Conservation (phyloP, 37 sponge, comb jelly and placozoan genomes). For the Lycopodina hypogea region DNA sequence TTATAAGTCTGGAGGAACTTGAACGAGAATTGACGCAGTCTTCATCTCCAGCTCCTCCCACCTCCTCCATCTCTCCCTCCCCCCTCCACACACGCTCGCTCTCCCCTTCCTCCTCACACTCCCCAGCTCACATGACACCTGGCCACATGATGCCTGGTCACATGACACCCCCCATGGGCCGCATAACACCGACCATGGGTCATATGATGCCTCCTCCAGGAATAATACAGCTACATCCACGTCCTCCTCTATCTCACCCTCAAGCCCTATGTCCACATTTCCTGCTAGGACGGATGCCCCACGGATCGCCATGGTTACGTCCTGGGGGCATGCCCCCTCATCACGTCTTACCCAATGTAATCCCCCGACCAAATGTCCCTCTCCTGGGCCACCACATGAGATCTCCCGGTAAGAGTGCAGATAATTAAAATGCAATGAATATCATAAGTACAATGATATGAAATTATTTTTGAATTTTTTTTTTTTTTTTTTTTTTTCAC, state of each 20-base stretch:
- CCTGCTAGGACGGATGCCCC: background rate
- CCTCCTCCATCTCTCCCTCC: slow-evolving; percentile 2
- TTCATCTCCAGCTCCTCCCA: slow-evolving; percentile 4
- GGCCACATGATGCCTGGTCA: no score
- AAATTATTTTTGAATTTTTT: no score
- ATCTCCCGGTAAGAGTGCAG: no score
- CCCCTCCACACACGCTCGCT: background rate
- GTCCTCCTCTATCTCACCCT: background rate
- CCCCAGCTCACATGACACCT: slow-evolving; percentile 2
- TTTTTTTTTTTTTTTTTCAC: no score
- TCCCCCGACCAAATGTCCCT: background rate
- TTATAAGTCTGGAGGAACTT: slow-evolving; percentile 40
- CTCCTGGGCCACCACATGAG: background rate
- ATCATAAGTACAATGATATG: no score
- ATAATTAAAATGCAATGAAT: no score
- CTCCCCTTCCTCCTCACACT: slow-evolving; percentile 4
- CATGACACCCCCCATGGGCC: background rate
- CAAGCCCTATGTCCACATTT: slow-evolving; percentile 1
- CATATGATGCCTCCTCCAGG: slow-evolving; percentile 7
- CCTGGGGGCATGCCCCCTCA: background rate
- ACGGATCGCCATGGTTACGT: slow-evolving; percentile 1
- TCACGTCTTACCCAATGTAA: background rate
- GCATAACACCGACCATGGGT: background rate
- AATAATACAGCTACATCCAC: slow-evolving; percentile 11
- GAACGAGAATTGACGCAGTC: slow-evolving; percentile 24